These are phyloP conservation scores for Crepidodera aurea DNA, from an alignment of 2,888 invertebrate species.

Conservation along the genomic window DNA sequence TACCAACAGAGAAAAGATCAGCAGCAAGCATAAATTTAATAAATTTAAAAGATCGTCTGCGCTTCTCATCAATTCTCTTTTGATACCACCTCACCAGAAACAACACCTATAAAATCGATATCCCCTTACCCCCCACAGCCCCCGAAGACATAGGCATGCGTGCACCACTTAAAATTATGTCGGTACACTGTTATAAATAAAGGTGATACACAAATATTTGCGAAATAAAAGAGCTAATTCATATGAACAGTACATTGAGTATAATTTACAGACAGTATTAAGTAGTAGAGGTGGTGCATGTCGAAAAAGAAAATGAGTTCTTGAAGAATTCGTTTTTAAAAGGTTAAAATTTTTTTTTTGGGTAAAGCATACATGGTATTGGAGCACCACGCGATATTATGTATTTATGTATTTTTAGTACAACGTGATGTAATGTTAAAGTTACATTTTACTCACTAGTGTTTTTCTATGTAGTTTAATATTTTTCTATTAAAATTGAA, in stretches of 20 bases:
- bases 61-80: conserved; percentile 14
- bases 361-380: too few relatives aligned
- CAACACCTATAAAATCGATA: conserved; percentile 25
- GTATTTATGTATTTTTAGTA: too few relatives aligned
- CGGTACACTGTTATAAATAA: conserved; percentile 57
- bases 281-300: neutral
- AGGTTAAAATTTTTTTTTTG: too few relatives aligned
- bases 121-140: conserved; percentile 9
- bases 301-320: too few relatives aligned
- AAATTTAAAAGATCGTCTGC: conserved; percentile 12
- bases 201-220: conserved; percentile 59
- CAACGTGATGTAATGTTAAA: too few relatives aligned
- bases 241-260: conserved; percentile 52
- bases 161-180: conserved; percentile 53
- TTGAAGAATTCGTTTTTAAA: too few relatives aligned
- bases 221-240: conserved; percentile 55
- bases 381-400: too few relatives aligned
- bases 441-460: too few relatives aligned
- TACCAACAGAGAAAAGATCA: neutral
- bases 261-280: conserved; percentile 55
- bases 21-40: conserved; percentile 2
- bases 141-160: conserved; percentile 42
- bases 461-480: too few relatives aligned
- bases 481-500: too few relatives aligned
- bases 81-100: conserved; percentile 20